phyloP scores from a whole-genome alignment of 2,888 invertebrate genomes.

The Pristionchus mayeri region DNA sequence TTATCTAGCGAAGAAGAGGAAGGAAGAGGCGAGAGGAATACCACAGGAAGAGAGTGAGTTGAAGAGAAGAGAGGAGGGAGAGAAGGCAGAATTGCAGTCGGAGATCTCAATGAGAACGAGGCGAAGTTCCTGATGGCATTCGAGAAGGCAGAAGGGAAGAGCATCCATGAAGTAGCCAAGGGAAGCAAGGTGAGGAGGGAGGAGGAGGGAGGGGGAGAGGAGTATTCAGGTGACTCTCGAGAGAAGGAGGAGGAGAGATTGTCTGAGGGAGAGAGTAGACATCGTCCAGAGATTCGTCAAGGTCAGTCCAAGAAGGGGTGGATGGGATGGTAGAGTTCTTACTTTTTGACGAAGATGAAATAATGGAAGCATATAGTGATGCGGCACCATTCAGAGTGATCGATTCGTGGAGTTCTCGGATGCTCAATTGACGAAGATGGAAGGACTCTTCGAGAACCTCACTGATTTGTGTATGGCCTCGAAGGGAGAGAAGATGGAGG shows the following conservation, averaged over 20 bases:
- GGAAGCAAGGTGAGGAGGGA: constrained; percentile 46
- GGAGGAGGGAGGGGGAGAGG: background rate
- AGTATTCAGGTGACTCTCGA: constrained; percentile 32
- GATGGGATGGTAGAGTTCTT: background rate
- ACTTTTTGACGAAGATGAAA: too few species aligned
- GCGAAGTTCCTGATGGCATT: constrained; percentile 44
- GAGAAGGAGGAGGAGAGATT: constrained; percentile 19
- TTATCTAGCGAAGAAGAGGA: constrained; percentile 39
- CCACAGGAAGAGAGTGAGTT: background rate
- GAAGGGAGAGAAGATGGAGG: background rate
- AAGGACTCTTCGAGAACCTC: constrained; percentile 26
- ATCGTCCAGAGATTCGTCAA: constrained; percentile 27
- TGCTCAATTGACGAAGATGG: constrained; percentile 42
- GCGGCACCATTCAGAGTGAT: constrained; percentile 35
- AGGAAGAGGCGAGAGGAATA: background rate
- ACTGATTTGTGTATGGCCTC: background rate
- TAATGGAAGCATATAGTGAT: too few species aligned
- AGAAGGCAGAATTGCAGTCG: background rate
- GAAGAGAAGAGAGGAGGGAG: background rate
- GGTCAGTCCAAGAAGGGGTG: background rate
- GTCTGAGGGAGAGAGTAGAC: constrained; percentile 26
- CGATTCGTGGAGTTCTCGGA: constrained; percentile 44
- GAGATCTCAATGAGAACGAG: constrained; percentile 33
- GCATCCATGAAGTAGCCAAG: constrained; percentile 44
- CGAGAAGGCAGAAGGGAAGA: constrained; percentile 49